phyloP scores from a whole-genome alignment of 1,140 invertebrate species.

The Drosophila auraria region DNA sequence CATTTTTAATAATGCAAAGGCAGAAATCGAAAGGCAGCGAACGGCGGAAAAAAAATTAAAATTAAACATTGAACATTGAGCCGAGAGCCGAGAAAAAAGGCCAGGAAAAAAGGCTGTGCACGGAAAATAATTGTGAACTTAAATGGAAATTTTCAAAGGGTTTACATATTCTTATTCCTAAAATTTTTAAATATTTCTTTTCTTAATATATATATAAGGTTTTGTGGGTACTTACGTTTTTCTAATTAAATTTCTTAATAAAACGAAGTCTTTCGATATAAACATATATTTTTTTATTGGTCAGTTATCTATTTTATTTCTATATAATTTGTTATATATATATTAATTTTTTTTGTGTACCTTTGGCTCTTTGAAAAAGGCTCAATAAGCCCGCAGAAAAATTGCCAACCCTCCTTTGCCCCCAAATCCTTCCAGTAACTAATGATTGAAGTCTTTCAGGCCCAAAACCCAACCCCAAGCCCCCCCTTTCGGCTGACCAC shows the following conservation, averaged over 20 bases:
- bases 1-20: slow-evolving; percentile 75
- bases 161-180: too few species aligned
- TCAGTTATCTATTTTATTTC: background rate
- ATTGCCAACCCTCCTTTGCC: slow-evolving; percentile 3
- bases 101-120: background rate
- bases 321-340: too few species aligned
- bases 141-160: background rate
- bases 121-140: background rate
- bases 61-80: slow-evolving; percentile 59
- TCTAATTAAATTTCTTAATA: too few species aligned
- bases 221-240: too few species aligned
- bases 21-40: slow-evolving; percentile 56
- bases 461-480: background rate
- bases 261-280: too few species aligned
- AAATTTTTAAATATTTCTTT: too few species aligned
- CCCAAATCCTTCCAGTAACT: slow-evolving; percentile 13
- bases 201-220: too few species aligned
- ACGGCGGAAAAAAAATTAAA: slow-evolving; percentile 54
- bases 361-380: background rate
- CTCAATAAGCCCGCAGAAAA: slow-evolving; percentile 7
- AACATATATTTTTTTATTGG: background rate
- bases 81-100: background rate
- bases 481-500: background rate
- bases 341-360: background rate
- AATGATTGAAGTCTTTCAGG: slow-evolving; percentile 31